Percentiles rank a stretch among this genome's conserved stretches.
phyloP scores from a whole-genome alignment of 2,888 invertebrate species.

The Apamea anceps region DNA sequence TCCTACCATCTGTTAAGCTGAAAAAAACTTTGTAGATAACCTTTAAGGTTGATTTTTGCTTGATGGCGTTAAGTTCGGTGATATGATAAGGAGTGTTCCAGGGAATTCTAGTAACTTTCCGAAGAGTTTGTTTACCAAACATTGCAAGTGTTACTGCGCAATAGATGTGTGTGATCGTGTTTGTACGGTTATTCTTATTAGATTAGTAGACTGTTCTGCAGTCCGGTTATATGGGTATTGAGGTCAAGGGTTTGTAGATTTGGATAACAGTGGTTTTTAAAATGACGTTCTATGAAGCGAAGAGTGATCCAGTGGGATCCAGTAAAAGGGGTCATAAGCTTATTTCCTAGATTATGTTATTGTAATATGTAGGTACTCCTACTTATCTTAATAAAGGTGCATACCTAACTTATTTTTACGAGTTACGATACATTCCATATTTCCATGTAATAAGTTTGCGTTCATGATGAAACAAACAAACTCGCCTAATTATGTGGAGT shows the following conservation, averaged over 20 bases:
- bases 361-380: too few species aligned
- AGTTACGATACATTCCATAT: too few species aligned
- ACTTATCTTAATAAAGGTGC: too few species aligned
- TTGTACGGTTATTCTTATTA: slow-evolving; percentile 85
- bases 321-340: too few species aligned
- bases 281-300: not conserved
- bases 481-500: too few species aligned
- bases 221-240: slow-evolving; percentile 77
- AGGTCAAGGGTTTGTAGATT: slow-evolving; percentile 20
- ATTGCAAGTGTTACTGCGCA: slow-evolving; percentile 68
- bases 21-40: not conserved
- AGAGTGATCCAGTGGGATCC: too few species aligned
- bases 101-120: slow-evolving; percentile 71
- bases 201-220: slow-evolving; percentile 94
- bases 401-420: too few species aligned
- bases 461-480: too few species aligned
- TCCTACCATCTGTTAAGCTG: slow-evolving; percentile 15
- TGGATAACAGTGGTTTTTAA: not conserved
- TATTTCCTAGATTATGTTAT: too few species aligned
- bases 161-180: slow-evolving; percentile 45
- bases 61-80: slow-evolving; percentile 1
- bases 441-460: too few species aligned
- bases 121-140: slow-evolving; percentile 67
- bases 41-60: slow-evolving; percentile 32
- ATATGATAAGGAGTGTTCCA: slow-evolving; percentile 59